phyloP scores from a whole-genome alignment of 2,797 vertebrate genomes.

The Poecilia velifera region DNA sequence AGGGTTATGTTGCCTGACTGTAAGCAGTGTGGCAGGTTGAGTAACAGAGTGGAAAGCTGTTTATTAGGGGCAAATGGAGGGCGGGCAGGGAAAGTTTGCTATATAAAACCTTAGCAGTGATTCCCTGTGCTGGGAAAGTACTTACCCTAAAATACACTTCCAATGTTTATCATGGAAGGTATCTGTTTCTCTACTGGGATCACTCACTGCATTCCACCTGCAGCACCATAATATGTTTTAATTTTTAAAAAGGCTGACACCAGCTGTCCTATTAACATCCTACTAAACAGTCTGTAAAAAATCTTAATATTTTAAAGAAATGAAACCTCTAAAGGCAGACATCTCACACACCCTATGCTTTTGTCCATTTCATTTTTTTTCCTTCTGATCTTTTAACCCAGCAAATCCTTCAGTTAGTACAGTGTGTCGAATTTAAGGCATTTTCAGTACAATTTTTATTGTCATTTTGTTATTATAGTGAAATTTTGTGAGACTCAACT shows the following conservation, averaged over 20 bases:
- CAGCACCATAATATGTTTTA: not conserved
- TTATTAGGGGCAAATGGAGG: constrained; percentile 23
- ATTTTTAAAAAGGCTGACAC: not conserved
- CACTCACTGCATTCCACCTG: not conserved
- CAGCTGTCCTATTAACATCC: not conserved
- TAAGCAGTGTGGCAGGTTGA: constrained; percentile 32
- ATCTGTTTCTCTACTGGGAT: not conserved
- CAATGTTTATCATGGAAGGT: constrained; percentile 15
- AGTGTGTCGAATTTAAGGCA: not conserved
- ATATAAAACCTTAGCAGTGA: constrained; percentile 32
- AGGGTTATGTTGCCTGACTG: constrained; percentile 11
- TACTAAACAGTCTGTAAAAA: not conserved
- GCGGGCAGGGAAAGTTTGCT: constrained; percentile 36
- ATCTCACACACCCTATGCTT: not conserved
- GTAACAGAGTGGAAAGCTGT: constrained; percentile 28
- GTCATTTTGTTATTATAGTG: too few relatives aligned
- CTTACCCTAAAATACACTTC: constrained; percentile 21
- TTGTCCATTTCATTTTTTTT: not conserved
- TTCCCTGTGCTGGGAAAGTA: constrained; percentile 58
- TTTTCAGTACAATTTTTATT: not conserved
- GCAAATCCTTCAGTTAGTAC: not conserved
- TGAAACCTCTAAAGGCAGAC: not conserved
- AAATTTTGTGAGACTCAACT: not conserved
- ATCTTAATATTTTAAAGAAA: not conserved
- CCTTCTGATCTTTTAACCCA: not conserved